Evolutionary conservation across 2,113 vertebrate genomes (phyloP).

Genomic region (Heteronetta atricapilla): DNA sequence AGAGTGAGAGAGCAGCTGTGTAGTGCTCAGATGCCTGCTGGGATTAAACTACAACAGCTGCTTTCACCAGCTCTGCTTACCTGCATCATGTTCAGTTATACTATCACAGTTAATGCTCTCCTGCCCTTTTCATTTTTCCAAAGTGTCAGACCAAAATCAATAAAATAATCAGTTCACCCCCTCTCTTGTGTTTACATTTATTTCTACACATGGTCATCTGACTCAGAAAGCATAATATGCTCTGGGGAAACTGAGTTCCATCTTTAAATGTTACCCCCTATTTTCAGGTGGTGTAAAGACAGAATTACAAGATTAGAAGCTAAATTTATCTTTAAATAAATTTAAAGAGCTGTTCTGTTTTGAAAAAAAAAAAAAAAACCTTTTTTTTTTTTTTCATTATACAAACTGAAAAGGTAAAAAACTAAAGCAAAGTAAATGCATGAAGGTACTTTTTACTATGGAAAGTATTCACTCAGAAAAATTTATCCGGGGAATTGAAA

Average conservation of each 20-base stretch:
- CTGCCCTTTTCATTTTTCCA: not conserved
- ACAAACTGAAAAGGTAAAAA: rapidly evolving
- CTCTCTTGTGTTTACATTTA: not conserved
- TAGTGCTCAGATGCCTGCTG: not conserved
- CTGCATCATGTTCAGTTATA: not conserved
- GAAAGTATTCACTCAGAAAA: not conserved
- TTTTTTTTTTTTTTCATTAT: not conserved
- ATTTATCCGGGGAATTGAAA: not conserved
- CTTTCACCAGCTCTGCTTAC: not conserved
- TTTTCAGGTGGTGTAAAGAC: not conserved
- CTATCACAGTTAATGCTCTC: not conserved
- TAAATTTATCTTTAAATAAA: no score
- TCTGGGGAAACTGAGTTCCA: not conserved
- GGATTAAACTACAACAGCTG: not conserved
- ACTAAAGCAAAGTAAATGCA: not conserved
- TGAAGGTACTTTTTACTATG: not conserved
- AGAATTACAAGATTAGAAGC: not conserved
- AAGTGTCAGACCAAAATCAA: not conserved
- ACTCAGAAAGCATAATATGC: not conserved
- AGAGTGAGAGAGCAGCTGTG: not conserved
- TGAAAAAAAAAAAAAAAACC: not conserved
- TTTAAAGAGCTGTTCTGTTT: not conserved
- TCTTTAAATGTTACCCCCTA: not conserved
- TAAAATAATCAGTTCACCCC: not conserved
- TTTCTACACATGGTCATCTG: not conserved